phyloP scores from a whole-genome alignment of 2,797 vertebrate genomes.

The Premnoplex brunnescens region DNA sequence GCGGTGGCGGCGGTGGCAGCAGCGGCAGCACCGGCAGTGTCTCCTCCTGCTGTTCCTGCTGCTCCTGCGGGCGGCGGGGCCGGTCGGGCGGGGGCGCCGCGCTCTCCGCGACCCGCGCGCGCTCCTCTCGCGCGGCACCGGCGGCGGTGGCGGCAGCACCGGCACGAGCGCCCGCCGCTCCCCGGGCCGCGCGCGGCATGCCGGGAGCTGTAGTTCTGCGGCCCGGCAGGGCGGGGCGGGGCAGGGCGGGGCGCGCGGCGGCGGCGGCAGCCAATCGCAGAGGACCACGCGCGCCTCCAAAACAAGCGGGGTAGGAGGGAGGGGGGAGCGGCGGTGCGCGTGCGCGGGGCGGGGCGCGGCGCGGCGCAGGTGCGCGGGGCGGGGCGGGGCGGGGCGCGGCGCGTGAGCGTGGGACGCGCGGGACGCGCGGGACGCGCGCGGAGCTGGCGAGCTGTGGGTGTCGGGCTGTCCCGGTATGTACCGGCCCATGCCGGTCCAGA shows the following conservation, averaged over 20 bases:
- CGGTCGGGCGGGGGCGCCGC: not conserved
- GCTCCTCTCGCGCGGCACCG: not conserved
- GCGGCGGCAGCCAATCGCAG: not conserved
- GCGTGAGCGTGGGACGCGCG: not conserved
- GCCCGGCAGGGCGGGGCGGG: not conserved
- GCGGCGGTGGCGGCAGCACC: no score
- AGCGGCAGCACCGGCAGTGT: not conserved
- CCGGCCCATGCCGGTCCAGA: not conserved
- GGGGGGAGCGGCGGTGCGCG: not conserved
- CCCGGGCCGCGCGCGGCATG: not conserved
- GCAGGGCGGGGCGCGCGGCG: not conserved
- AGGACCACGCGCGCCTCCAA: not conserved
- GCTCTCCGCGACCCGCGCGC: not conserved
- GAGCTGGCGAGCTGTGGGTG: no score
- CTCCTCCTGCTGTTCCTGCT: not conserved
- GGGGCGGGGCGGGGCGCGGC: fast-evolving
- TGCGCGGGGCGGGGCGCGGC: not conserved
- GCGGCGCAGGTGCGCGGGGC: no score
- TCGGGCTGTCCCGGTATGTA: no score
- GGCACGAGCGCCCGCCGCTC: not conserved
- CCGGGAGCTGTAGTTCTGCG: not conserved
- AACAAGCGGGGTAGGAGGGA: not conserved
- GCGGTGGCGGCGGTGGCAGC: not conserved
- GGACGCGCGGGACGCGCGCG: no score
- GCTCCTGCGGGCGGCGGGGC: not conserved